Conservation (phyloP, 2,888 invertebrate species). For the Tetragonisca angustula region DNA sequence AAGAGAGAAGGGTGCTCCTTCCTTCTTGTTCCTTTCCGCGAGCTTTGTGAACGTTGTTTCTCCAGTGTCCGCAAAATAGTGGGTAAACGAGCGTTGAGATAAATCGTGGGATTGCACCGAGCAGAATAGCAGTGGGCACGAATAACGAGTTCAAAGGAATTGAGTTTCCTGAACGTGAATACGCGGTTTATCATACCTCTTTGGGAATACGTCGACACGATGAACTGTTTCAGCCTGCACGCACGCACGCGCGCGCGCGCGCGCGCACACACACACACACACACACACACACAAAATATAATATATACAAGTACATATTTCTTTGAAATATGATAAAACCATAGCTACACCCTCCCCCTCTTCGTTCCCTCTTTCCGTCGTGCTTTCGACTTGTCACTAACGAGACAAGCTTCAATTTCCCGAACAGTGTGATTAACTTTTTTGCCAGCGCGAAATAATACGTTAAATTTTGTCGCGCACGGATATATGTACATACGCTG, state of each 20-base stretch:
- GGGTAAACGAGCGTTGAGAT: slow-evolving; percentile 13
- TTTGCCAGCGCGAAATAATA: slow-evolving; percentile 2
- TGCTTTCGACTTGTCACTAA: background rate
- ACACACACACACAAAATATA: too few species aligned
- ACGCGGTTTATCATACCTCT: background rate
- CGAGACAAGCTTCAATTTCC: slow-evolving; percentile 24
- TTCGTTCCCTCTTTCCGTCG: too few species aligned
- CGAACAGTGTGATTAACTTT: slow-evolving; percentile 33
- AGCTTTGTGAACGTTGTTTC: background rate
- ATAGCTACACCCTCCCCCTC: background rate
- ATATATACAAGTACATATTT: background rate
- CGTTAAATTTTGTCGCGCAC: slow-evolving; percentile 12
- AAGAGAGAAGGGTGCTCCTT: background rate
- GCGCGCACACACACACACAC: too few species aligned
- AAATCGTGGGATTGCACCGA: slow-evolving; percentile 7
- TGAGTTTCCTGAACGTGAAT: slow-evolving; percentile 21
- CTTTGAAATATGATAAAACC: slow-evolving; percentile 20
- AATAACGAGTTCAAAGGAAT: slow-evolving; percentile 46
- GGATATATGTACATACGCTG: background rate
- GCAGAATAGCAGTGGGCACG: slow-evolving; percentile 7
- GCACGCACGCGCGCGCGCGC: too few species aligned
- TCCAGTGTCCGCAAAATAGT: background rate
- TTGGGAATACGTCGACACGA: background rate
- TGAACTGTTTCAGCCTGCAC: slow-evolving; percentile 13
- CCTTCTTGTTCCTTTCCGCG: background rate